Base-by-base conservation (phyloP, 2,113 vertebrate genomes). In the Prunella fulvescens region DNA sequence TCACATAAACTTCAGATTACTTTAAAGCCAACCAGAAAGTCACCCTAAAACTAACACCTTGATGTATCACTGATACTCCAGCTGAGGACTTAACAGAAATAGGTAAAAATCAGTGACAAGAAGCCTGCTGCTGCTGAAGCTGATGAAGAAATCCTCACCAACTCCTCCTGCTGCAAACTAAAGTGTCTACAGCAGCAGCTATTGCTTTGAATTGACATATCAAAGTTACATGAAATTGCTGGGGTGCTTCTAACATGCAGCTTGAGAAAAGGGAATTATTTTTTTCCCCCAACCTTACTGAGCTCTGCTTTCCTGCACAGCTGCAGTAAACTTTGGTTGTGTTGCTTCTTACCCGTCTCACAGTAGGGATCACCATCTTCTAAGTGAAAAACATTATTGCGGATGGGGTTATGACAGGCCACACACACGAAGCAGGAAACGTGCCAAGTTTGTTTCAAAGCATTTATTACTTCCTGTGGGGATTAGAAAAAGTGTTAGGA, bases 281-380 rank as follows among this genome's bases (percentile, higher is more conserved):
- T 13, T 35, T 76, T 73, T 15, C 14, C 31, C 18, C 40, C 61
- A 74, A 4, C 11, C 29, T 72, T 69, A 20, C 33, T 48, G 44
- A 92, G 37, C 65, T 71, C 45, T 88, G 62, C 45, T 73, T 84
- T 58, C 51, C 48, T 3, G 1, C n/a, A 53, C 57, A 88, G 88
- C 62, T 11, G 3, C 57, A 33, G 20, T 11, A 73, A 58, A 69
- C 48, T 61, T 33, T 23, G 66, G 62, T 69, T 47, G 11, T 47
- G 48, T 8, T 58, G 66, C 66, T 67, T 31, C 97, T 98, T 95
- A 99, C 99, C 99, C n/a, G 95, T 98, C 98, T 99, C 99, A 95
- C 99, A 99, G 98, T 99, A 99, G 31, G 99, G 99, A 88, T 98
- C 98, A 3, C 99, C 99, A 20, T 99, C 99, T 97, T 99, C 99